These are phyloP conservation scores for Macaria liturata DNA, from an alignment of 2,888 invertebrate species.

Conservation along the genomic window DNA sequence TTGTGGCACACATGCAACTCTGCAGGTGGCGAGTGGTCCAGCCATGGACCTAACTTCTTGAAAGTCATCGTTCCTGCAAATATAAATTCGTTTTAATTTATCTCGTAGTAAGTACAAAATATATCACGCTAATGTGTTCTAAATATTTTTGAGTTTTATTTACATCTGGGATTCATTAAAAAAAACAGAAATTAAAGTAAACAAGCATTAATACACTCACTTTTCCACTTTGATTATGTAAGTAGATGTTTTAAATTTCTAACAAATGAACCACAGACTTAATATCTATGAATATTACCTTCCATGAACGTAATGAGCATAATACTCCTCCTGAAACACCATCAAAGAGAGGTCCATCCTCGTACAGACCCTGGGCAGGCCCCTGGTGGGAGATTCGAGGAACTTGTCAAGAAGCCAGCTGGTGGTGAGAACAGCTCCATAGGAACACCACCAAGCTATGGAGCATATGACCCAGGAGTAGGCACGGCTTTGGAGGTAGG, in stretches of 20 bases:
- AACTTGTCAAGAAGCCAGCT: conserved; percentile 47
- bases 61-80: conserved; percentile 48
- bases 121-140: too few relatives aligned
- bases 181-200: too few relatives aligned
- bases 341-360: conserved; percentile 62
- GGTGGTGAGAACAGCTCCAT: conserved; percentile 41
- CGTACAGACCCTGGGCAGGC: conserved; percentile 53
- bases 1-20: conserved; percentile 66
- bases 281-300: conserved; percentile 45
- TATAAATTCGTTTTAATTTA: not conserved
- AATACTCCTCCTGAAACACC: conserved; percentile 68
- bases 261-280: too few relatives aligned
- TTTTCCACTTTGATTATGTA: too few relatives aligned
- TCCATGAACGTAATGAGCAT: conserved; percentile 74
- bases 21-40: conserved; percentile 61
- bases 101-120: too few relatives aligned
- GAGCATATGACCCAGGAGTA: conserved; percentile 62
- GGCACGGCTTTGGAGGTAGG: conserved; percentile 53
- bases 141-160: too few relatives aligned
- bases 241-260: too few relatives aligned
- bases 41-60: conserved; percentile 57
- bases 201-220: too few relatives aligned
- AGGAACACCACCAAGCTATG: conserved; percentile 63
- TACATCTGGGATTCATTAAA: too few relatives aligned
- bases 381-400: conserved; percentile 38